Evolutionary conservation across 2,797 vertebrate genomes (phyloP).

Genomic region (Lagodon rhomboides): DNA sequence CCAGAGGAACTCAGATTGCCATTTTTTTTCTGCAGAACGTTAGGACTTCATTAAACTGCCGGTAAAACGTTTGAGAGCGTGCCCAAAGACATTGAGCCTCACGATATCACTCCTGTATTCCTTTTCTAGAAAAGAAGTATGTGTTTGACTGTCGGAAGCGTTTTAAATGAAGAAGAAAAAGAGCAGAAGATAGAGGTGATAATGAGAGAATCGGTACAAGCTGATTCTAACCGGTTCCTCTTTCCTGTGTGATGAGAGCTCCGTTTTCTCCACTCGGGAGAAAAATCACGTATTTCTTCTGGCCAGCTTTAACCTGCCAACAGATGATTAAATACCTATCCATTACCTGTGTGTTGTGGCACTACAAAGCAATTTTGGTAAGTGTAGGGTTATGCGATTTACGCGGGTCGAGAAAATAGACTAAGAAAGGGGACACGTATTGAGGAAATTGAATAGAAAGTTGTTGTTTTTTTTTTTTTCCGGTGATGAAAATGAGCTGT

Average conservation of each 20-base stretch:
- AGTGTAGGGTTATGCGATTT: background rate
- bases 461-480: conserved; percentile 3
- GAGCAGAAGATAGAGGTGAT: conserved; percentile 15
- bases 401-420: background rate
- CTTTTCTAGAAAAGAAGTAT: conserved; percentile 28
- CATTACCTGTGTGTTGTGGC: background rate
- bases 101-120: conserved; percentile 32
- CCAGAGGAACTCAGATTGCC: conserved; percentile 42
- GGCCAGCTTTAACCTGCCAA: conserved; percentile 11
- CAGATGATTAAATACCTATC: conserved; percentile 7
- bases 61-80: conserved; percentile 45
- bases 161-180: conserved; percentile 15
- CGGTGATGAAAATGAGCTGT: conserved; percentile 47
- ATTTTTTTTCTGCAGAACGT: conserved; percentile 36
- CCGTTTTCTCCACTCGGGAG: background rate
- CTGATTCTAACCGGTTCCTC: conserved; percentile 8
- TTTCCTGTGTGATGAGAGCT: background rate
- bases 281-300: background rate
- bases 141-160: conserved; percentile 7
- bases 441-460: conserved; percentile 33
- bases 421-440: conserved; percentile 13
- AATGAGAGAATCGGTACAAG: background rate
- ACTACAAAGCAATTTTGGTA: background rate
- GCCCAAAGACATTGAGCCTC: conserved; percentile 42
- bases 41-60: conserved; percentile 58